Evolutionary conservation across 2,113 vertebrate genomes (phyloP), one percentile per base, ranked within the genome.

Genomic region (Cyprinodon variegatus): DNA sequence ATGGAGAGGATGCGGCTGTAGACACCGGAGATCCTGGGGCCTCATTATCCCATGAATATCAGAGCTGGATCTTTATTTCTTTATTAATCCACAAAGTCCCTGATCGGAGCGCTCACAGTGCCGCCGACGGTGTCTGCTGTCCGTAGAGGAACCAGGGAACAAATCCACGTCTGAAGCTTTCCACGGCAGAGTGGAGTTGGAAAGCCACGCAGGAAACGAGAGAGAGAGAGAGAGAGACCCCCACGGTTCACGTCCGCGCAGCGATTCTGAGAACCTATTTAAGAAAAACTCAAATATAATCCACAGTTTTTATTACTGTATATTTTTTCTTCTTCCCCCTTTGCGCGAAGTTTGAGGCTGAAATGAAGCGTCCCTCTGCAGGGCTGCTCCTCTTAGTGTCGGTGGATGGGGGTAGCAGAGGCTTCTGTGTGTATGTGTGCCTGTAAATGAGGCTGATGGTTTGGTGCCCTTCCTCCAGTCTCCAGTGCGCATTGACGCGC

Each of bases 401-500:
- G n/a, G 59, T 14, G 64, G n/a, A n/a, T 4, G 41, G 63, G 39
- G 63, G 20, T 22, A 12, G 15, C 39, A 29, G 45, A 45, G 45
- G 76, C 64, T 84, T 87, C 78, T 83, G 53, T 81, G 86, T 78
- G 79, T 83, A 85, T 41, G 86, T 87, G 78, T 83, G 89, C 79
- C 80, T 84, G 88, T 48, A 71, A 86, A 83, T 79, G 91, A 90
- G 90, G 90, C 83, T 90, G 85, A 90, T 89, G 89, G 82, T 85
- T 72, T 77, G 91, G 91, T 89, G 90, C 91, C 87, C 90, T 93
- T 89, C 90, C 89, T 92, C 89, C 45, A 85, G 87, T 90, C 93
- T 94, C 91, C 93, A 94, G 94, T 96, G 95, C 94, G 95, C 95
- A 96, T 95, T 95, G 95, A 95, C 95, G 95, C 95, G 95, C 93